Base-by-base conservation (phyloP, 2,113 vertebrate genomes). In the Phainopepla nitens region DNA sequence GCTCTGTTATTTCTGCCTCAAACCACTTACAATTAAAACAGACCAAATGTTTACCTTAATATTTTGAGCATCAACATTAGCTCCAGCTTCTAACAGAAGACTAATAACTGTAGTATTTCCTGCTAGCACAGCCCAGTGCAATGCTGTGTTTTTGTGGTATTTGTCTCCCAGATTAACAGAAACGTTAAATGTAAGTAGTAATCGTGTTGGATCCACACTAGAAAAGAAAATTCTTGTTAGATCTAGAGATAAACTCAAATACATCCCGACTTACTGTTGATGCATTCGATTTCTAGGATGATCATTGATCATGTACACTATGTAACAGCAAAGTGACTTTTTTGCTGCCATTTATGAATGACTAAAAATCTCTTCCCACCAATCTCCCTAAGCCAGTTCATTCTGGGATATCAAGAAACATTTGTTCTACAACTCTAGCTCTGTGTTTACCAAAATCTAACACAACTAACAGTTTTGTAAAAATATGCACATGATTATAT, bases 41-140 rank as follows among this genome's bases (percentile, higher is more conserved):
- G 93, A 79, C 53, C 50, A 75, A 69, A 58, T 18, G 11, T 68
- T 96, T 98, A 99, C 99, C 99, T 99, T 99, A 95, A 99, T 98
- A 97, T 99, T 99, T 95, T 99, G 99, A 69, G 99, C 98, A 62
- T 99, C 99, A 4, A 99, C 99, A 77, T 99, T 99, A 90, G 99
- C 98, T 84, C 99, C 99, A 89, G 99, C 99, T 73, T 99, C 99
- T 97, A 99, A 97, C 20, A 99, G 98, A 96, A 99, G 98, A 97
- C 99, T 99, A 97, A 99, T 99, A 95, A 99, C 99, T n/a, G 99
- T 99, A 80, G 99, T 99, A 98, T 99, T 99, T 96, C 99, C 99
- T 42, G 99, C 99, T 95, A 99, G 98, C 62, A 99, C 99, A 69
- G 99, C 99, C 99, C 99, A 99, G 93, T 99, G 99, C 96, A 99